These are phyloP conservation scores for Leucoma salicis DNA, from an alignment of 2,888 invertebrate genomes.

Conservation along the genomic window DNA sequence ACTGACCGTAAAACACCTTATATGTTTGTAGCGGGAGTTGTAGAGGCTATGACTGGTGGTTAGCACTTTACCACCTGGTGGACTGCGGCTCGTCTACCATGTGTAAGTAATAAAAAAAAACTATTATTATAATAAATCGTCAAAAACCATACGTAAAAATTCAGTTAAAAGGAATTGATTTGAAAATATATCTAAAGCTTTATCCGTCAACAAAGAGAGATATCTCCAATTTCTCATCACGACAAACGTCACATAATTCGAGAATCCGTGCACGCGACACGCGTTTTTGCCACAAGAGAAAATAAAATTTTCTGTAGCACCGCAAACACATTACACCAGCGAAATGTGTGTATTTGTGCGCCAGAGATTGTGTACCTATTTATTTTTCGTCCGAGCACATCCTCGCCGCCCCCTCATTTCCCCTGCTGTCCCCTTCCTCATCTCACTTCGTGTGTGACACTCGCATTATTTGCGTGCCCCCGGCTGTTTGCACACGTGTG, in stretches of 20 bases:
- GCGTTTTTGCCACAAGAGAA: constrained; percentile 41
- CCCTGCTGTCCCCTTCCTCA: constrained; percentile 26
- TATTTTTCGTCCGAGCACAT: constrained; percentile 59
- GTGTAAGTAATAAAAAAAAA: too few species aligned
- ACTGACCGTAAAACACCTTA: too few species aligned
- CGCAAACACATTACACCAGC: constrained; percentile 73
- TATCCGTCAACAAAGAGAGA: background rate
- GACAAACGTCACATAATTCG: constrained; percentile 35
- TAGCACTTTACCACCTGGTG: too few species aligned
- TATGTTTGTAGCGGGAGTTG: too few species aligned
- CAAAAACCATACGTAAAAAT: background rate
- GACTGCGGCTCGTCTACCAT: too few species aligned
- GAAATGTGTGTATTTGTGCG: constrained; percentile 68
- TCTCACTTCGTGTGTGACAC: constrained; percentile 46
- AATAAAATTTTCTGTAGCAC: constrained; percentile 55
- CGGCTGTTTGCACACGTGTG: constrained; percentile 61
- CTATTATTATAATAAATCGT: too few species aligned
- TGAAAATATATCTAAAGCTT: background rate
- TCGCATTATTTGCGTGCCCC: constrained; percentile 65
- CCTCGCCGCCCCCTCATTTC: constrained; percentile 32
- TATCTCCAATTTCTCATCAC: constrained; percentile 32
- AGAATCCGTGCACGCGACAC: constrained; percentile 32
- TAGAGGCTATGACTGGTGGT: too few species aligned
- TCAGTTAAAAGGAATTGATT: background rate
- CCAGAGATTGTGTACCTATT: constrained; percentile 72